Conservation (phyloP, 2,113 vertebrate species). For the Scalopus aquaticus region DNA sequence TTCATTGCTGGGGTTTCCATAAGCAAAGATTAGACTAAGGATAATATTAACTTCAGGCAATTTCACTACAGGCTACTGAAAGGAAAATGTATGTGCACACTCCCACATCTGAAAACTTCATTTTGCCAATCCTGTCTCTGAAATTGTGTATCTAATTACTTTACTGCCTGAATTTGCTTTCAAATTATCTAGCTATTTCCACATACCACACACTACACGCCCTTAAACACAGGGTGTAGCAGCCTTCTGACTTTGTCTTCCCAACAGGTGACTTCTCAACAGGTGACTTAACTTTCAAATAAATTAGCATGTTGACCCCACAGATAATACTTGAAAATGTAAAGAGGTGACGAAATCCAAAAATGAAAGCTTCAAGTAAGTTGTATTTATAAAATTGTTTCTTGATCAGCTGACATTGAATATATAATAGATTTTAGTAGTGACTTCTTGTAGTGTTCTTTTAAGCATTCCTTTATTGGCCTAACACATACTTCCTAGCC, state of each 20-base stretch:
- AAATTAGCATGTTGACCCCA: background rate
- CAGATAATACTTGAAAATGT: constrained; percentile 51
- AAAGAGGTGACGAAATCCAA: constrained; percentile 35
- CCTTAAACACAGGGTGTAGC: background rate
- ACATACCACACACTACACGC: background rate
- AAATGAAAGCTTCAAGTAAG: constrained; percentile 13
- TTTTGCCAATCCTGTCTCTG: background rate
- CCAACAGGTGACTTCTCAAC: background rate
- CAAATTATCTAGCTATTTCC: background rate
- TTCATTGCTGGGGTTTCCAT: constrained; percentile 11
- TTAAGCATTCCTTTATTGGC: constrained; percentile 15
- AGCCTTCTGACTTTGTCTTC: constrained; percentile 37
- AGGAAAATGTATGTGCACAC: background rate
- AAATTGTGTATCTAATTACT: background rate
- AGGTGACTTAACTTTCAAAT: constrained; percentile 17
- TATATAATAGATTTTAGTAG: background rate
- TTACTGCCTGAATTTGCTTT: background rate
- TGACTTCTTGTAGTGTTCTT: constrained; percentile 35
- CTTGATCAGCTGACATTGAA: constrained; percentile 7
- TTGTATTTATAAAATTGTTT: background rate
- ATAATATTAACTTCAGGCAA: background rate
- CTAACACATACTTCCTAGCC: constrained; percentile 32
- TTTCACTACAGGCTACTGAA: constrained; percentile 16
- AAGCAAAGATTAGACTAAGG: background rate
- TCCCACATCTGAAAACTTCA: background rate